Conservation (phyloP, 2,797 vertebrate species). For the Champsocephalus gunnari region DNA sequence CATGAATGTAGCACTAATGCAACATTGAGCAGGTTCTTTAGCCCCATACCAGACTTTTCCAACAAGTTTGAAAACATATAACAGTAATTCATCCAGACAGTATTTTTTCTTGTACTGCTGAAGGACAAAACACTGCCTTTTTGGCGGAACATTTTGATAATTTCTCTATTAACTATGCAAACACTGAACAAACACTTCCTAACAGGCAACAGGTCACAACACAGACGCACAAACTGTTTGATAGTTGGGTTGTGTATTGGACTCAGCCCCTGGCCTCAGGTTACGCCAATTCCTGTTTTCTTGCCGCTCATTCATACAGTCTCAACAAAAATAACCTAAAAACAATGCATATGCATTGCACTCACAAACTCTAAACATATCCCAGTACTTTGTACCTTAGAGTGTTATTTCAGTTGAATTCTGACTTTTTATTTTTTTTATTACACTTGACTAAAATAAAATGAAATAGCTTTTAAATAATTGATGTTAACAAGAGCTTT, state of each 20-base stretch:
- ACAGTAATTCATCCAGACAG: too few species aligned
- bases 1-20: too few species aligned
- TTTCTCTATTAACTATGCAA: neutral
- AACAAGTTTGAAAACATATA: too few species aligned
- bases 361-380: constrained; percentile 14
- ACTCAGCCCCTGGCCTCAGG: constrained; percentile 20
- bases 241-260: constrained; percentile 23
- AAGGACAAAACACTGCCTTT: too few species aligned
- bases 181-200: constrained; percentile 7
- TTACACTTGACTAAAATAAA: neutral
- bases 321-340: constrained; percentile 56
- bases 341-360: constrained; percentile 38
- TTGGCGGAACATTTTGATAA: neutral
- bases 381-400: neutral
- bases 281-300: constrained; percentile 70
- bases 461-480: neutral
- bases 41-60: too few species aligned
- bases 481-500: neutral
- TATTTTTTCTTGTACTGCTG: too few species aligned
- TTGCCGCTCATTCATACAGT: constrained; percentile 69
- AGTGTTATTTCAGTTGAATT: neutral
- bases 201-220: neutral
- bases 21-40: too few species aligned
- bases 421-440: neutral
- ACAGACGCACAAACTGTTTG: constrained; percentile 13